Evolutionary conservation across 2,888 invertebrate species (phyloP).

Genomic region (Tenthredo mesomela): DNA sequence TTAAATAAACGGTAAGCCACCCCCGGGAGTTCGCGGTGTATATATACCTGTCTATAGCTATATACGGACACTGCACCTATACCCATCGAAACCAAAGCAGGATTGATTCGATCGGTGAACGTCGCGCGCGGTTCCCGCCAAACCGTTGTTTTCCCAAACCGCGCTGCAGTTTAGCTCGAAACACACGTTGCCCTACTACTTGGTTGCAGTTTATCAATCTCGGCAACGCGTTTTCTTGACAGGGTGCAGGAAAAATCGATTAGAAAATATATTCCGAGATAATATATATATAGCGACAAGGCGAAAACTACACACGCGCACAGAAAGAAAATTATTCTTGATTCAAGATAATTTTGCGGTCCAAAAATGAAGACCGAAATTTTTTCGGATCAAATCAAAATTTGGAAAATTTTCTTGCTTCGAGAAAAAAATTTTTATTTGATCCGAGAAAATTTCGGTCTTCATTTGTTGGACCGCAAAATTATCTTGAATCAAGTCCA

Average conservation of each 20-base stretch:
- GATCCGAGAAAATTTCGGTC: no score
- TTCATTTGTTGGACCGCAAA: no score
- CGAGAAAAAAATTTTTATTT: no score
- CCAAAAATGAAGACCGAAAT: no score
- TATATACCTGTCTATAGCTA: not conserved
- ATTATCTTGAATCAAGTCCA: no score
- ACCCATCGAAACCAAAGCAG: slow-evolving; percentile 38
- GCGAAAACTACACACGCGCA: not conserved
- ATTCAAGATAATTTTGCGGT: no score
- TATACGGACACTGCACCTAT: not conserved
- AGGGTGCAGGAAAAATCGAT: not conserved
- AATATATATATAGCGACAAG: no score
- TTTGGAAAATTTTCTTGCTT: no score
- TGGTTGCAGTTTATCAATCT: slow-evolving; percentile 17
- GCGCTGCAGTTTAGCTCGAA: slow-evolving; percentile 16
- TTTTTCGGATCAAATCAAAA: no score
- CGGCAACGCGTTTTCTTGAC: not conserved
- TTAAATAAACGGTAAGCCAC: slow-evolving; percentile 43
- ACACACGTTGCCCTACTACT: slow-evolving; percentile 8
- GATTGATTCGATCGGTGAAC: slow-evolving; percentile 44
- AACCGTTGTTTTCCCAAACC: slow-evolving; percentile 42
- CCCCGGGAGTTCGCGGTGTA: slow-evolving; percentile 10
- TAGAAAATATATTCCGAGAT: not conserved
- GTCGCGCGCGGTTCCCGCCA: slow-evolving; percentile 49
- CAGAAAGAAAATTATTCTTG: no score